phyloP scores from a whole-genome alignment of 92 coral and sea anemone genomes.

The Metridium senile region DNA sequence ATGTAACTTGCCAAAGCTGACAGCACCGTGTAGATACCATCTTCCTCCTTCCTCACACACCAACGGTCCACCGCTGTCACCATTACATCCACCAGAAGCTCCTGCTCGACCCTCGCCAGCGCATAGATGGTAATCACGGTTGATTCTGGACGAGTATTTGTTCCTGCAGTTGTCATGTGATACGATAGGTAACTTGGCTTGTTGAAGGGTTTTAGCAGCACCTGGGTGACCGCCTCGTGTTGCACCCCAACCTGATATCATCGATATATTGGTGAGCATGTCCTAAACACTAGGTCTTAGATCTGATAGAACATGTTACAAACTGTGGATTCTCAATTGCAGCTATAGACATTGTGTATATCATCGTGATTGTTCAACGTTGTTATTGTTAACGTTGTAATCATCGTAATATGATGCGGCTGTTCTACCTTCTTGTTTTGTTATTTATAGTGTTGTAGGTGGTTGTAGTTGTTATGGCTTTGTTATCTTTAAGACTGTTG shows the following conservation, averaged over 20 bases:
- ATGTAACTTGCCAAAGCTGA: slow-evolving; percentile 62
- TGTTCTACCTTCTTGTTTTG: no score
- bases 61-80: slow-evolving; percentile 86
- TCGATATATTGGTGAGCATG: background rate
- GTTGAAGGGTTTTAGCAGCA: slow-evolving; percentile 33
- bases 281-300: no score
- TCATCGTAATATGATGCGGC: no score
- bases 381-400: no score
- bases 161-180: slow-evolving; percentile 23
- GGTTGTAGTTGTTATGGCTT: no score
- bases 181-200: slow-evolving; percentile 35
- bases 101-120: slow-evolving; percentile 38
- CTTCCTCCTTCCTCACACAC: slow-evolving; percentile 66
- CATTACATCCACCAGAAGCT: slow-evolving; percentile 61
- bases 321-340: no score
- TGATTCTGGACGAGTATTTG: slow-evolving; percentile 20
- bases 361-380: no score
- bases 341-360: no score
- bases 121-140: slow-evolving; percentile 25
- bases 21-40: slow-evolving; percentile 75
- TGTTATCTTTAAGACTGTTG: background rate
- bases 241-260: slow-evolving; percentile 65
- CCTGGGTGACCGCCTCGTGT: slow-evolving; percentile 31
- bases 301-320: no score
- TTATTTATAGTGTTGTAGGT: no score